Evolutionary conservation across 2,888 invertebrate species (phyloP).

Genomic region (Amiota communis): DNA sequence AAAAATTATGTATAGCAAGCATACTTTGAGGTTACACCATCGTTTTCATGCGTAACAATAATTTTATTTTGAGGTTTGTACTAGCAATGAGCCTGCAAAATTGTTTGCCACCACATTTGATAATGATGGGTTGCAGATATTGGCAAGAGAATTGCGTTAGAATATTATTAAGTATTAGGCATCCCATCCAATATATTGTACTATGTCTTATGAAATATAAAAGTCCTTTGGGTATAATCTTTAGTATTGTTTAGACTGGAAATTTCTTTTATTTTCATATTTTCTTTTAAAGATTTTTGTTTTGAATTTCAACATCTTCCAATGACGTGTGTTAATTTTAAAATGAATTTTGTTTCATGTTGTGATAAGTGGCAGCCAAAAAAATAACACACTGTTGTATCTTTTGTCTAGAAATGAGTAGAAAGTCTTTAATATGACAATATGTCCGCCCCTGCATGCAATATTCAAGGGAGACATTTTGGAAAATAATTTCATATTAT

Average conservation of each 20-base stretch:
- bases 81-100: conserved; percentile 45
- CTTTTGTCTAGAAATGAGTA: not conserved
- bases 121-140: not conserved
- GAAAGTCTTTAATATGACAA: too few relatives aligned
- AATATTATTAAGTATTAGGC: not conserved
- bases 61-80: conserved; percentile 29
- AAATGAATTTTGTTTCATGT: too few relatives aligned
- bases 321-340: too few relatives aligned
- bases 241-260: too few relatives aligned
- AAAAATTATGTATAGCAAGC: conserved; percentile 24
- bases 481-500: too few relatives aligned
- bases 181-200: conserved; percentile 18
- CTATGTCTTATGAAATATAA: not conserved
- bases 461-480: too few relatives aligned
- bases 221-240: conserved; percentile 17
- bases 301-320: too few relatives aligned
- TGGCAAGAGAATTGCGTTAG: not conserved
- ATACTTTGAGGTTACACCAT: not conserved
- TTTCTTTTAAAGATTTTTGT: too few relatives aligned
- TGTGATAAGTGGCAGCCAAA: too few relatives aligned
- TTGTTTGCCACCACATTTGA: conserved; percentile 42
- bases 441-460: too few relatives aligned
- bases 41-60: not conserved
- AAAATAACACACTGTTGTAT: too few relatives aligned
- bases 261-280: too few relatives aligned